phyloP scores from a whole-genome alignment of 1,140 invertebrate species.

The Lordiphosa mommai region DNA sequence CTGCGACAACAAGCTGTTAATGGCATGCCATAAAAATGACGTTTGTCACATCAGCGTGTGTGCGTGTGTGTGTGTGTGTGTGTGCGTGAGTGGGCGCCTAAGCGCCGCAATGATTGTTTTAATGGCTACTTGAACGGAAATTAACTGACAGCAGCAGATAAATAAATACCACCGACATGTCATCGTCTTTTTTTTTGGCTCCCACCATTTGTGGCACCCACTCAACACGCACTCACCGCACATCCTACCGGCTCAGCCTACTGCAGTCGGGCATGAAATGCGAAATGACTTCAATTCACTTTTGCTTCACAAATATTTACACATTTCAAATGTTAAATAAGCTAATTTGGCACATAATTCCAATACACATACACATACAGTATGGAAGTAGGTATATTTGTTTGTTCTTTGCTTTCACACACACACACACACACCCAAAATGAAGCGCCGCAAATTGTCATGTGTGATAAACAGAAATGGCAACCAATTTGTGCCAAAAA shows the following conservation, averaged over 20 bases:
- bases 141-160: conserved; percentile 74
- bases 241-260: conserved; percentile 28
- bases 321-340: conserved; percentile 71
- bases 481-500: conserved; percentile 41
- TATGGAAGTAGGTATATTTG: neutral
- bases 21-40: conserved; percentile 63
- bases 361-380: conserved; percentile 13
- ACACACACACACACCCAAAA: neutral
- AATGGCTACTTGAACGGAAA: conserved; percentile 77
- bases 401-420: neutral
- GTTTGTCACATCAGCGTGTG: conserved; percentile 35
- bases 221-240: conserved; percentile 13
- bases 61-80: conserved; percentile 8
- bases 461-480: conserved; percentile 41
- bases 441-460: conserved; percentile 22
- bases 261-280: conserved; percentile 44
- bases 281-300: conserved; percentile 19
- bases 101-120: conserved; percentile 72
- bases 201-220: conserved; percentile 24
- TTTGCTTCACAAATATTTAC: conserved; percentile 56
- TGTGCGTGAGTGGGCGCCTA: conserved; percentile 40
- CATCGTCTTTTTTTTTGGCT: neutral
- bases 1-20: conserved; percentile 72
- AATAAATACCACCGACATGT: conserved; percentile 42
- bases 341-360: conserved; percentile 70